These are phyloP conservation scores for Danio albolineatus DNA, from an alignment of 2,797 vertebrate genomes.

Conservation along the genomic window DNA sequence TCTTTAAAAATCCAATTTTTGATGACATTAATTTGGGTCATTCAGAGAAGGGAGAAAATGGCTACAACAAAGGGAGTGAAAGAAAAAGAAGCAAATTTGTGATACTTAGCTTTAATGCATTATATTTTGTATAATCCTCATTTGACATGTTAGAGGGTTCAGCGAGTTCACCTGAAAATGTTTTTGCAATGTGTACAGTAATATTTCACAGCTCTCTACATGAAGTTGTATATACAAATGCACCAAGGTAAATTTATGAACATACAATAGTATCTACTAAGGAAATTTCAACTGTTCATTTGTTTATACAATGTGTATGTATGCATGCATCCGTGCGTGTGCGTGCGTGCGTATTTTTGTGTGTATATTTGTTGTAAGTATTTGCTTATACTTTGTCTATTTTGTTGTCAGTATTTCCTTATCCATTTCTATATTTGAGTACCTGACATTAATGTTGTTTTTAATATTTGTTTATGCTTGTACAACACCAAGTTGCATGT, in stretches of 20 bases:
- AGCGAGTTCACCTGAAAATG: not conserved
- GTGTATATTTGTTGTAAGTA: no score
- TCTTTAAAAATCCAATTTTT: not conserved
- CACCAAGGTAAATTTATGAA: no score
- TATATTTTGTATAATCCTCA: not conserved
- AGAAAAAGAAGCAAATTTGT: not conserved
- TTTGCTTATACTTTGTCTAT: no score
- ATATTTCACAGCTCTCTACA: not conserved
- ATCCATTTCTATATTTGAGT: no score
- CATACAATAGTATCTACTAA: not conserved
- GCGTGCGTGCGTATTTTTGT: no score
- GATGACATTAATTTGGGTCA: constrained; percentile 10
- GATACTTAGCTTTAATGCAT: not conserved
- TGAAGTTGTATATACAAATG: no score
- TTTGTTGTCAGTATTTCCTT: no score
- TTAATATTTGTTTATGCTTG: no score
- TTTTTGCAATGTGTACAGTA: not conserved
- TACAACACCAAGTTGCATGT: no score
- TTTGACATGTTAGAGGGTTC: not conserved
- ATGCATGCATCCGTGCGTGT: no score
- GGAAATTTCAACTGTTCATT: not conserved
- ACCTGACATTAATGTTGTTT: no score
- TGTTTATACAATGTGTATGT: not conserved
- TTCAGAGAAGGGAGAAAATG: not conserved
- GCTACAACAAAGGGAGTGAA: not conserved